Evolutionary conservation across 2,888 invertebrate species (phyloP).

Genomic region (Notocelia uddmanniana): DNA sequence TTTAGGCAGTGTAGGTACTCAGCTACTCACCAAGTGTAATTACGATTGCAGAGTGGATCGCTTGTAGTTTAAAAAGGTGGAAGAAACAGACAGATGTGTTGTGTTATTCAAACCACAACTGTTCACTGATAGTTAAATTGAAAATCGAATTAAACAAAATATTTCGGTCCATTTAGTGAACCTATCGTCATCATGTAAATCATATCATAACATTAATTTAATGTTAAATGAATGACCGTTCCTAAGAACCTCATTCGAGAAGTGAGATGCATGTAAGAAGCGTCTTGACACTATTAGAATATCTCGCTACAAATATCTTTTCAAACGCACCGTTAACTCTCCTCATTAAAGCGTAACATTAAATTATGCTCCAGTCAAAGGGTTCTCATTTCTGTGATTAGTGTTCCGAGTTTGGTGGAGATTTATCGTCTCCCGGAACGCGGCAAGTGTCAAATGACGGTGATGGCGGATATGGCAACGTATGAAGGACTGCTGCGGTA

Average conservation of each 20-base stretch:
- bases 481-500: slow-evolving; percentile 75
- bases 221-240: not conserved
- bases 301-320: slow-evolving; percentile 45
- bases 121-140: not conserved
- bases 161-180: not conserved
- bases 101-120: not conserved
- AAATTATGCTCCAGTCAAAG: slow-evolving; percentile 66
- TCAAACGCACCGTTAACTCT: slow-evolving; percentile 54
- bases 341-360: slow-evolving; percentile 69
- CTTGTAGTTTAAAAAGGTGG: not conserved
- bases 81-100: not conserved
- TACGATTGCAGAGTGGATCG: not conserved
- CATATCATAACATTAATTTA: not conserved
- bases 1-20: slow-evolving; percentile 3
- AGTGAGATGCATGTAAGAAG: slow-evolving; percentile 4
- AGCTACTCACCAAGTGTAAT: not conserved
- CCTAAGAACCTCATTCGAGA: not conserved
- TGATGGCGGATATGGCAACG: slow-evolving; percentile 69
- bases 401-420: slow-evolving; percentile 67
- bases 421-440: slow-evolving; percentile 77
- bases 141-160: not conserved
- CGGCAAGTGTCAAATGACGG: slow-evolving; percentile 74
- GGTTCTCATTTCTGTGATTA: slow-evolving; percentile 81
- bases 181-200: not conserved
- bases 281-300: slow-evolving; percentile 34